These are phyloP conservation scores for Martes martes DNA, from an alignment of 2,113 vertebrate genomes.

Conservation along the genomic window DNA sequence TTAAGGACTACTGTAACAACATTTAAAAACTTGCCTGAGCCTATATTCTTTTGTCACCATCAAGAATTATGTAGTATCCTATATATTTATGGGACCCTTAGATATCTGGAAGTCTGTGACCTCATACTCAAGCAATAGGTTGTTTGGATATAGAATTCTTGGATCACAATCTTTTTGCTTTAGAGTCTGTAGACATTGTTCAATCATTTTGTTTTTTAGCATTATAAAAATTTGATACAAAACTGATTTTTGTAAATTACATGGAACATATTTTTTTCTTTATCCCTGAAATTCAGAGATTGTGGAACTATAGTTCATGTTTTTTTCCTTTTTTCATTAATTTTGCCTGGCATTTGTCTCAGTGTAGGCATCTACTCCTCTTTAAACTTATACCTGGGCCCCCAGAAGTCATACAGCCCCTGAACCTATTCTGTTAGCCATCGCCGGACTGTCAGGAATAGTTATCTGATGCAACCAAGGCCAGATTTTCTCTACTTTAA, in stretches of 20 bases:
- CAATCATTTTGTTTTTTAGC: background rate
- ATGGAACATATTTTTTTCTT: background rate
- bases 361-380: background rate
- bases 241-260: background rate
- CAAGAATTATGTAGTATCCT: background rate
- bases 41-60: conserved; percentile 1
- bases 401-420: background rate
- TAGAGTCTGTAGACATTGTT: background rate
- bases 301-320: background rate
- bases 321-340: background rate
- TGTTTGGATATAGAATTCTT: background rate
- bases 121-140: background rate
- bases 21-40: background rate
- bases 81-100: background rate
- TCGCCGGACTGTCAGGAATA: background rate
- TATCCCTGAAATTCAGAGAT: conserved; percentile 39
- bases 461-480: background rate
- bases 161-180: background rate
- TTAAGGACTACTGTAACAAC: background rate
- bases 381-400: background rate
- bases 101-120: background rate
- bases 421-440: background rate
- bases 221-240: background rate
- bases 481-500: background rate
- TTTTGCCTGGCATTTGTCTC: background rate